Conservation (phyloP, 1,140 invertebrate species). For the Nymphalis io region DNA sequence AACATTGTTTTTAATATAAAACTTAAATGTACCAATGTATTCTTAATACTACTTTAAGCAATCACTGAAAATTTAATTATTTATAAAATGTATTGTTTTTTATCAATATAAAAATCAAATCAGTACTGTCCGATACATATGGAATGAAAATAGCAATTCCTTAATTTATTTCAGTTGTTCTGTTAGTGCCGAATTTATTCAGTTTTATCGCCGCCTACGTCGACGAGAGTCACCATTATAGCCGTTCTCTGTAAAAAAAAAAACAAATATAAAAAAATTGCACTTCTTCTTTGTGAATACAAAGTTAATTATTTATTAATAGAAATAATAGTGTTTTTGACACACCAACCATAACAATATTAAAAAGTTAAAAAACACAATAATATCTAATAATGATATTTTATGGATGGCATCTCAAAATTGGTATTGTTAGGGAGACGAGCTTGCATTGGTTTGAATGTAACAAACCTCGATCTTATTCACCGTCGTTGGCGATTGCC, state of each 20-base stretch:
- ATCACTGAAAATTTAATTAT: conserved; percentile 16
- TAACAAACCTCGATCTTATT: conserved; percentile 76
- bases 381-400: conserved; percentile 14
- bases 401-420: conserved; percentile 42
- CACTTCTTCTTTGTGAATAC: background rate
- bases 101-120: conserved; percentile 19
- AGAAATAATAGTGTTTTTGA: conserved; percentile 30
- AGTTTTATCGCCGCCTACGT: conserved; percentile 67
- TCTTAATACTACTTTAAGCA: conserved; percentile 25
- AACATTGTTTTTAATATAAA: conserved; percentile 7
- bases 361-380: conserved; percentile 12
- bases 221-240: conserved; percentile 73
- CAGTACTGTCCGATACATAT: conserved; percentile 35
- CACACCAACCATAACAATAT: conserved; percentile 43
- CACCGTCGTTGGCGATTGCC: conserved; percentile 74
- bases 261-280: conserved; percentile 11
- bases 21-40: conserved; percentile 32
- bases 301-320: conserved; percentile 18
- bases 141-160: conserved; percentile 49
- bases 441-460: conserved; percentile 74
- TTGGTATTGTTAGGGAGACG: conserved; percentile 57
- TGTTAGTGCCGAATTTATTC: conserved; percentile 12
- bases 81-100: conserved; percentile 1
- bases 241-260: conserved; percentile 74
- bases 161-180: conserved; percentile 31